These are phyloP conservation scores for Panorpa germanica DNA, from an alignment of 2,888 invertebrate species.

Conservation along the genomic window DNA sequence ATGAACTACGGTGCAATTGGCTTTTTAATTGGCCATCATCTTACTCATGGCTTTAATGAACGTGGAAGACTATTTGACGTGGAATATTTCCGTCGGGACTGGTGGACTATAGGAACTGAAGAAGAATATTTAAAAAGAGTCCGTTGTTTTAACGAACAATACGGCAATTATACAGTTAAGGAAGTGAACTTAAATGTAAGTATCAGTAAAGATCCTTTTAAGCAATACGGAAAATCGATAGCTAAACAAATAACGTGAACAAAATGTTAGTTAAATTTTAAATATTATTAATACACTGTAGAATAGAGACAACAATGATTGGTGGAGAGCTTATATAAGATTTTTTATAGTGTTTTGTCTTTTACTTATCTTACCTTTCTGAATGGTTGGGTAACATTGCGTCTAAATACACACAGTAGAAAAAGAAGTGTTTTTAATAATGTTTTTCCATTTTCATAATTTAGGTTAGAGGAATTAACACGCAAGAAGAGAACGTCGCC, in stretches of 20 bases:
- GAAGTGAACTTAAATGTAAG: constrained; percentile 55
- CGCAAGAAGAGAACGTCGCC: constrained; percentile 88
- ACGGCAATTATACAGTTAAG: constrained; percentile 72
- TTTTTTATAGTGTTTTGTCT: too few relatives aligned
- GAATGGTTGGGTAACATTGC: too few relatives aligned
- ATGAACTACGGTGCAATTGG: constrained; percentile 88
- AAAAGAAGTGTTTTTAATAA: constrained; percentile 4
- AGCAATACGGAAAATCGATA: too few relatives aligned
- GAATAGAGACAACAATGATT: too few relatives aligned
- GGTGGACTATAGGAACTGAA: constrained; percentile 81
- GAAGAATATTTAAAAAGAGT: constrained; percentile 66
- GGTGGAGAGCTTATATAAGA: too few relatives aligned
- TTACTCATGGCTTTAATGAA: constrained; percentile 80
- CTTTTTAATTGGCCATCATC: constrained; percentile 82
- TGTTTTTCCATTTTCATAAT: constrained; percentile 15
- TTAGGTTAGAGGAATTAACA: constrained; percentile 77
- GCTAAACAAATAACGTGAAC: too few relatives aligned
- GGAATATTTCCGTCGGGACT: constrained; percentile 58
- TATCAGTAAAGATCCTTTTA: constrained; percentile 11
- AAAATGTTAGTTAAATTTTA: too few relatives aligned
- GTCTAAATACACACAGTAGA: neutral
- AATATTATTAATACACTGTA: too few relatives aligned
- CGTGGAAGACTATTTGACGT: constrained; percentile 53
- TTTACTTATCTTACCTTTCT: too few relatives aligned
- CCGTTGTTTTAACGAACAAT: constrained; percentile 83